Percentiles rank a stretch among this genome's conserved stretches.
Evolutionary conservation across 2,797 vertebrate genomes (phyloP).

Genomic region (Acipenser ruthenus): DNA sequence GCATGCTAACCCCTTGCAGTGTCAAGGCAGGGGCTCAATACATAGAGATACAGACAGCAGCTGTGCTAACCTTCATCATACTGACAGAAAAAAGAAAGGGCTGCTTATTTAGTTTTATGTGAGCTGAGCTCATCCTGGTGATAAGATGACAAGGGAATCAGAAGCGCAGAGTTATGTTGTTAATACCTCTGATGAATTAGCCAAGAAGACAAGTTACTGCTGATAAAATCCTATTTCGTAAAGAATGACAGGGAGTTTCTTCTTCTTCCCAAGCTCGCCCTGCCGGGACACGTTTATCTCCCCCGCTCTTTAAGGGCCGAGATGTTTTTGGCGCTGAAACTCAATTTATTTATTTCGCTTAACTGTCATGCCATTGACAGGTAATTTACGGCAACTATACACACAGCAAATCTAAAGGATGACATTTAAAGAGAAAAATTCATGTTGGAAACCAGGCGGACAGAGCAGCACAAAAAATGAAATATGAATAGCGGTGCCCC

Average conservation of each 20-base stretch:
- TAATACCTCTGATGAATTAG: no score
- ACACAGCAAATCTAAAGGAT: constrained; percentile 22
- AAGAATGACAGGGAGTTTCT: not conserved
- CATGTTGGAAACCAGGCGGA: constrained; percentile 7
- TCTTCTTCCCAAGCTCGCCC: constrained; percentile 8
- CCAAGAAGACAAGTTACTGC: no score
- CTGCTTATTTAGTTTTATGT: not conserved
- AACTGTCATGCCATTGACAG: constrained; percentile 38
- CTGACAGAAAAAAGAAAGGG: not conserved
- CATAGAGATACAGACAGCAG: not conserved
- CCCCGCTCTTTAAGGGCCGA: constrained; percentile 25
- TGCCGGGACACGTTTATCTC: constrained; percentile 31
- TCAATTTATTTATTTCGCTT: constrained; percentile 30
- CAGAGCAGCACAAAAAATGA: not conserved
- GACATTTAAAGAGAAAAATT: constrained; percentile 20
- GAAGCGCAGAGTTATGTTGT: no score
- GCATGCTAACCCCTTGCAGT: no score
- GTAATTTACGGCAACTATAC: constrained; percentile 35
- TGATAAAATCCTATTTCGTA: not conserved
- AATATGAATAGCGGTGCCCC: not conserved
- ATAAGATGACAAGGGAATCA: no score
- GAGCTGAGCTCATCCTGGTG: constrained; percentile 2
- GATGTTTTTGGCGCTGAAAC: constrained; percentile 34
- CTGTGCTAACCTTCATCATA: not conserved
- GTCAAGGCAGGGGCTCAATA: not conserved